Evolutionary conservation across 2,888 invertebrate species (phyloP).

Genomic region (Lasioglossum marginatum): DNA sequence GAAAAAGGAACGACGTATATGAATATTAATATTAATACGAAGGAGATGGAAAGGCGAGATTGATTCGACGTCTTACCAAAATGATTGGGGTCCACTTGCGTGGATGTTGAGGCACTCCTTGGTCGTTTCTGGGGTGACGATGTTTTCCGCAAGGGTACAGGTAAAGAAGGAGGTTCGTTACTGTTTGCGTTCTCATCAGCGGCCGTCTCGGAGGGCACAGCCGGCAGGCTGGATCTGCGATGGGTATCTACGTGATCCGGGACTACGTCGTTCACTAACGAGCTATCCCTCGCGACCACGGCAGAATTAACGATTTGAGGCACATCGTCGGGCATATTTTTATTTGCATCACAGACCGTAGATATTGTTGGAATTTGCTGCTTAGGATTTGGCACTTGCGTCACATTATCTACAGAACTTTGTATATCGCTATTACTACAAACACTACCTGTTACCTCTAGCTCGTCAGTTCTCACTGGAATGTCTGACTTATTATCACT

Average conservation of each 20-base stretch:
- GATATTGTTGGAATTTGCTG: slow-evolving; percentile 89
- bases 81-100: slow-evolving; percentile 94
- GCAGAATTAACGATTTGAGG: slow-evolving; percentile 82
- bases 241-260: slow-evolving; percentile 81
- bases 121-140: slow-evolving; percentile 90
- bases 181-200: slow-evolving; percentile 75
- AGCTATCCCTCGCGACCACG: slow-evolving; percentile 78
- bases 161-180: slow-evolving; percentile 83
- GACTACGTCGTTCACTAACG: slow-evolving; percentile 74
- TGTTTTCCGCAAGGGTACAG: slow-evolving; percentile 78
- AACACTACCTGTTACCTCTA: slow-evolving; percentile 81
- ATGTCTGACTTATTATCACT: slow-evolving; percentile 80
- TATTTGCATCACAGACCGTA: slow-evolving; percentile 90
- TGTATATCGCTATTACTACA: slow-evolving; percentile 82
- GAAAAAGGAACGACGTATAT: not conserved
- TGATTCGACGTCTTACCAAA: slow-evolving; percentile 87
- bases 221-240: slow-evolving; percentile 88
- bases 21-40: not conserved
- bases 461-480: slow-evolving; percentile 73
- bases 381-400: slow-evolving; percentile 84
- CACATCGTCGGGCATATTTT: slow-evolving; percentile 82
- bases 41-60: not conserved
- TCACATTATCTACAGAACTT: slow-evolving; percentile 83
- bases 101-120: slow-evolving; percentile 92
- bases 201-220: slow-evolving; percentile 80